Evolutionary conservation across 2,797 vertebrate genomes (phyloP).

Genomic region (Alosa sapidissima): DNA sequence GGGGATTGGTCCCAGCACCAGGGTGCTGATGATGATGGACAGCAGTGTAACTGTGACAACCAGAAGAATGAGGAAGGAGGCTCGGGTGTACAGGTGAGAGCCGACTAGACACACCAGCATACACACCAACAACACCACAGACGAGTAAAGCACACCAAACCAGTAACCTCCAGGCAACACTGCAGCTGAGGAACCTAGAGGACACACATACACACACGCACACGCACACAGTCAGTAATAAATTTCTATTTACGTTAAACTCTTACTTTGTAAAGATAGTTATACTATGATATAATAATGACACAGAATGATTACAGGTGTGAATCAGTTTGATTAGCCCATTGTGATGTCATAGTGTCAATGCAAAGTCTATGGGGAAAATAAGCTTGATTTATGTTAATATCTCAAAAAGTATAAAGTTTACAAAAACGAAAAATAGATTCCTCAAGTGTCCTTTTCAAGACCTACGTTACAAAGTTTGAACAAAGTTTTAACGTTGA

Average conservation of each 20-base stretch:
- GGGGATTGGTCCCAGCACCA: conserved; percentile 71
- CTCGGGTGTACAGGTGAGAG: conserved; percentile 86
- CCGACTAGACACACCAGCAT: conserved; percentile 86
- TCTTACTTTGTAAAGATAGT: no score
- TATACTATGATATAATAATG: neutral
- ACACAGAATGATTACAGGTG: no score
- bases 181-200: conserved; percentile 51
- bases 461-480: no score
- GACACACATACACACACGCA: neutral
- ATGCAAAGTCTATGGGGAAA: no score
- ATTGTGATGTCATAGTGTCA: no score
- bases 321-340: no score
- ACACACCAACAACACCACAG: conserved; percentile 82
- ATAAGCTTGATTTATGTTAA: no score
- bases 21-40: conserved; percentile 83
- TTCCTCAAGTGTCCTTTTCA: no score
- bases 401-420: no score
- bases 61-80: conserved; percentile 85
- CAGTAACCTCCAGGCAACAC: conserved; percentile 85
- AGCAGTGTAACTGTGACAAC: conserved; percentile 82
- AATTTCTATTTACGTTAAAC: no score
- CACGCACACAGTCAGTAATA: neutral
- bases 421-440: no score
- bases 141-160: conserved; percentile 83
- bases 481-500: no score